Percentiles rank a stretch among this genome's conserved stretches.
phyloP scores from a whole-genome alignment of 2,113 vertebrate genomes.

The Melanerpes aurifrons region DNA sequence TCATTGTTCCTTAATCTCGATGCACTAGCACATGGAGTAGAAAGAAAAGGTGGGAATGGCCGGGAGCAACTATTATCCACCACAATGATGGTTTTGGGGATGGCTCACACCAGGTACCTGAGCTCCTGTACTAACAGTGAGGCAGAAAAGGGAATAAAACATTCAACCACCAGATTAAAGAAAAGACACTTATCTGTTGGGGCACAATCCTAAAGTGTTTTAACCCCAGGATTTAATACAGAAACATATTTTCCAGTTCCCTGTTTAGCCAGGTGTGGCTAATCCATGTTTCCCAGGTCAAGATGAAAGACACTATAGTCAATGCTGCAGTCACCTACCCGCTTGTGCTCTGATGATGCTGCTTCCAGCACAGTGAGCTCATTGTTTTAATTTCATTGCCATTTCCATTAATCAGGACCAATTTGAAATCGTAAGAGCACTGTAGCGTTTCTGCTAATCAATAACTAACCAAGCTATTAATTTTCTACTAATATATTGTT shows the following conservation, averaged over 20 bases:
- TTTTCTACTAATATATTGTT: slow-evolving; percentile 21
- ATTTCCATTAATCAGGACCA: slow-evolving; percentile 36
- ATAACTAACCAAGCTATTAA: not conserved
- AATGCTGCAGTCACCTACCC: not conserved
- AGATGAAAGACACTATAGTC: not conserved
- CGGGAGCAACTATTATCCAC: not conserved
- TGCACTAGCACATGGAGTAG: not conserved
- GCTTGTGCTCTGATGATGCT: not conserved
- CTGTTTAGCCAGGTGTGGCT: not conserved
- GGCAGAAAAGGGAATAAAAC: not conserved
- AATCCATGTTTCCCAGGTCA: not conserved
- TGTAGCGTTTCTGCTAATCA: slow-evolving; percentile 49
- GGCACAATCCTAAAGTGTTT: not conserved
- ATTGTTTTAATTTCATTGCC: not conserved
- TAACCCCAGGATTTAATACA: not conserved
- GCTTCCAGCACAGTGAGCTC: not conserved
- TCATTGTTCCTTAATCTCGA: not conserved
- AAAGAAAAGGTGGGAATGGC: not conserved
- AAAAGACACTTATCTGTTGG: not conserved
- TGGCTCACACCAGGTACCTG: not conserved
- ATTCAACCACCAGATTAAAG: not conserved
- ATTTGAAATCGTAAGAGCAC: slow-evolving; percentile 1
- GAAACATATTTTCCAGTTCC: not conserved
- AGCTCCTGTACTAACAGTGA: not conserved
- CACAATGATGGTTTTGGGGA: not conserved